These are phyloP conservation scores for Drosophila micromelanica DNA, from an alignment of 1,140 invertebrate genomes.

Conservation along the genomic window DNA sequence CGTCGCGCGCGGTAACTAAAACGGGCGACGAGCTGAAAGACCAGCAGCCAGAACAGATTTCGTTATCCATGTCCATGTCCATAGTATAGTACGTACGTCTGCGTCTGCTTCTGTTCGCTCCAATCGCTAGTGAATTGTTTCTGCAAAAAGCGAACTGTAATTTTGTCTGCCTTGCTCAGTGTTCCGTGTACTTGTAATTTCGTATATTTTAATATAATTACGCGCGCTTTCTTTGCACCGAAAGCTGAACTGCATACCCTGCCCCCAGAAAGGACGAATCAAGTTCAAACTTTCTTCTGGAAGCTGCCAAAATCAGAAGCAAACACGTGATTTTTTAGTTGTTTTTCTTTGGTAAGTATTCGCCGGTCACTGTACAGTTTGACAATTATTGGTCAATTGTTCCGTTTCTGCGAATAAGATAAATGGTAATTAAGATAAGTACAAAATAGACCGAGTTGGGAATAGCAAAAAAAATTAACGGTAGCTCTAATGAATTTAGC, in stretches of 20 bases:
- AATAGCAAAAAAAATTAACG: constrained; percentile 2
- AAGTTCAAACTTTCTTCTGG: constrained; percentile 64
- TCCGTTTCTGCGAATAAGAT: constrained; percentile 1
- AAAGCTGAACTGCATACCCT: constrained; percentile 29
- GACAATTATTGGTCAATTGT: constrained; percentile 28
- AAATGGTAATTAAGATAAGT: neutral
- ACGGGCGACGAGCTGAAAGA: constrained; percentile 24
- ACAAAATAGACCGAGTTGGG: neutral
- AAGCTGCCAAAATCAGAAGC: constrained; percentile 45
- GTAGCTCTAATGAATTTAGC: neutral
- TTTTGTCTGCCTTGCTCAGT: constrained; percentile 42
- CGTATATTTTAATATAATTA: constrained; percentile 73
- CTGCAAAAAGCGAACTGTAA: constrained; percentile 56
- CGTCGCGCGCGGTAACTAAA: constrained; percentile 64
- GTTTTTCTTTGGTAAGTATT: constrained; percentile 59
- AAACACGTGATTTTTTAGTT: constrained; percentile 36
- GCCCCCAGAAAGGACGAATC: constrained; percentile 60
- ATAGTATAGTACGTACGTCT: constrained; percentile 32
- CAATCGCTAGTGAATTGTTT: constrained; percentile 8
- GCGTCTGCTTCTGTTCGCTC: constrained; percentile 25
- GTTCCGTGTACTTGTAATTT: constrained; percentile 25
- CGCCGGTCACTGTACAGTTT: constrained; percentile 56
- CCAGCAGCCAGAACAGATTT: constrained; percentile 43
- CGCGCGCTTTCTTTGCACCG: constrained; percentile 54
- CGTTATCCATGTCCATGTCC: constrained; percentile 50